Conservation (phyloP, 1,140 invertebrate species). For the Heliconius melpomene region DNA sequence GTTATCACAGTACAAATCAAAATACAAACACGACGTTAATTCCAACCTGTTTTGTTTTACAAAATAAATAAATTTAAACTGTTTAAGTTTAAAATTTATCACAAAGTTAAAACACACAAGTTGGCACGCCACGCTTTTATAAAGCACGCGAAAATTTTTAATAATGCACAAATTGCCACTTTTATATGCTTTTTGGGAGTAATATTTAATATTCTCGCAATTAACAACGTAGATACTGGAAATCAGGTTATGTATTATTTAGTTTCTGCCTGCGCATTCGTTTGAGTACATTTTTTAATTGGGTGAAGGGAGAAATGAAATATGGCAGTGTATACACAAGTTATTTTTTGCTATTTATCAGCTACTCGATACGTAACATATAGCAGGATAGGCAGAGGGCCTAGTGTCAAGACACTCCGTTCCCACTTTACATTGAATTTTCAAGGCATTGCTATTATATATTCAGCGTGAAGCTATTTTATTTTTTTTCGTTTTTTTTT, state of each 20-base stretch:
- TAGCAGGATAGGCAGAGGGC: too few relatives aligned
- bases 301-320: background rate
- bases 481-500: background rate
- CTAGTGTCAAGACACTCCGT: too few relatives aligned
- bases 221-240: background rate
- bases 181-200: conserved; percentile 9
- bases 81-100: conserved; percentile 9
- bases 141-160: background rate
- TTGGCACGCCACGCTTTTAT: conserved; percentile 3
- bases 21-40: background rate
- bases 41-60: background rate
- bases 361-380: too few relatives aligned
- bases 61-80: conserved; percentile 12
- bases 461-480: too few relatives aligned
- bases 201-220: conserved; percentile 9
- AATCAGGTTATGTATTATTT: conserved; percentile 11
- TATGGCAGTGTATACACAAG: too few relatives aligned
- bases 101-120: conserved; percentile 11
- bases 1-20: background rate
- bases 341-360: too few relatives aligned
- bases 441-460: too few relatives aligned
- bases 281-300: background rate
- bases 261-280: too few relatives aligned
- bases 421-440: too few relatives aligned
- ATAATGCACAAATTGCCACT: conserved; percentile 8